Evolutionary conservation across 2,113 vertebrate species (phyloP).

Genomic region (Gila orcuttii): DNA sequence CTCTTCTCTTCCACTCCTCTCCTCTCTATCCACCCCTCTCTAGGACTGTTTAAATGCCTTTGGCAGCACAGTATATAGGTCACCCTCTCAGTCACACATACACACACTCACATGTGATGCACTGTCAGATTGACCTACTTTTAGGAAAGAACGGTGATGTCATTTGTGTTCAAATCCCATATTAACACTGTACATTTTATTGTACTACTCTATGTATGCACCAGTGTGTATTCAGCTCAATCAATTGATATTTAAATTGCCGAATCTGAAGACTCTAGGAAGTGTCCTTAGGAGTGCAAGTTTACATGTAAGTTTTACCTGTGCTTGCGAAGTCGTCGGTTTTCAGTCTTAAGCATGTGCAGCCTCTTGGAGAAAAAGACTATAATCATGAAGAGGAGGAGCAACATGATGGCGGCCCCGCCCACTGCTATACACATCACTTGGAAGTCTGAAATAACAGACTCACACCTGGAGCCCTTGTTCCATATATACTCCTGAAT

Average conservation of each 20-base stretch:
- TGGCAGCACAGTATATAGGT: constrained; percentile 54
- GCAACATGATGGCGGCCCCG: constrained; percentile 82
- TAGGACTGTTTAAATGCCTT: constrained; percentile 44
- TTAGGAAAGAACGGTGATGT: constrained; percentile 39
- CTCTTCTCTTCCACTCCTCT: background rate
- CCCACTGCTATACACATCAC: constrained; percentile 93
- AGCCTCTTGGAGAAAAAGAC: constrained; percentile 98
- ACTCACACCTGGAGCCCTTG: constrained; percentile 92
- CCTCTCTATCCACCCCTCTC: constrained; percentile 10
- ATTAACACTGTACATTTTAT: constrained; percentile 13
- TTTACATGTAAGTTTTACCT: constrained; percentile 76
- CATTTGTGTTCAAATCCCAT: constrained; percentile 6
- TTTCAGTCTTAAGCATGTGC: constrained; percentile 93
- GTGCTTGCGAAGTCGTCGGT: constrained; percentile 89
- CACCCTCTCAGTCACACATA: constrained; percentile 30
- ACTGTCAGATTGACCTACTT: constrained; percentile 43
- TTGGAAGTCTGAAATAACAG: constrained; percentile 95
- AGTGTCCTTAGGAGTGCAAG: constrained; percentile 2
- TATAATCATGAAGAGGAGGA: constrained; percentile 94
- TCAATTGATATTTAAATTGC: background rate
- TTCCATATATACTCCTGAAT: constrained; percentile 98
- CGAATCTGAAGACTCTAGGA: background rate
- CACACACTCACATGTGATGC: too few species aligned
- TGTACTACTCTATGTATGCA: background rate
- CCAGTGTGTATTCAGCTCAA: background rate